Conservation (phyloP, 2,797 vertebrate species). For the Nannoperca australis region DNA sequence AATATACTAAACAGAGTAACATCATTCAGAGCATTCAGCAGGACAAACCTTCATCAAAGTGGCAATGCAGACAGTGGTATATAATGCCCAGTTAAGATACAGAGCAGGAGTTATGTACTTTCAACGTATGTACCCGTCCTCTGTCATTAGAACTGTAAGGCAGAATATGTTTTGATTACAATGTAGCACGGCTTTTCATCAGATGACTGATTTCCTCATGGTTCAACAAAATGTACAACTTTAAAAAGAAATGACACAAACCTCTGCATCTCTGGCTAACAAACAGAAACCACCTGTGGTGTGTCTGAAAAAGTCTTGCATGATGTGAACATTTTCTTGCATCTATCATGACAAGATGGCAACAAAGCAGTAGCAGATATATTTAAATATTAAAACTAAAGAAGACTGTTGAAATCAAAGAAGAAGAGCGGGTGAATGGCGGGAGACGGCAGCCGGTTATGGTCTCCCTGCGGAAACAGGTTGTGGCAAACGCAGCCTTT, state of each 20-base stretch:
- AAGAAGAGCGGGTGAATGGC: constrained; percentile 36
- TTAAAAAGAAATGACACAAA: constrained; percentile 72
- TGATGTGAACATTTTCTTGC: constrained; percentile 41
- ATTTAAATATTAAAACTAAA: constrained; percentile 71
- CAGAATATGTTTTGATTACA: constrained; percentile 81
- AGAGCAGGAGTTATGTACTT: constrained; percentile 82
- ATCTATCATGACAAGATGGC: constrained; percentile 75
- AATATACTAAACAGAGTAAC: constrained; percentile 81
- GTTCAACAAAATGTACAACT: constrained; percentile 87
- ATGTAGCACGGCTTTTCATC: constrained; percentile 75
- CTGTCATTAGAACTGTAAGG: constrained; percentile 88
- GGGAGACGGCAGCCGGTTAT: constrained; percentile 55
- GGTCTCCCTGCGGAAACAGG: constrained; percentile 62
- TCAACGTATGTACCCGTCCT: constrained; percentile 81
- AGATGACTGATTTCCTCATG: constrained; percentile 61
- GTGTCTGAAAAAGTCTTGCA: constrained; percentile 56
- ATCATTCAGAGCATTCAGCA: constrained; percentile 89
- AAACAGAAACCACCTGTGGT: constrained; percentile 49
- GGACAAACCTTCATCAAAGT: constrained; percentile 89
- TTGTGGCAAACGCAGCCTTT: constrained; percentile 56
- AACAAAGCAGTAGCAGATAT: constrained; percentile 77
- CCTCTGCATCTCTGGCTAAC: constrained; percentile 57
- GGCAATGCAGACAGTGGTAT: constrained; percentile 91
- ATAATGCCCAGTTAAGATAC: constrained; percentile 91
- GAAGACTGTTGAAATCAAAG: constrained; percentile 66